These are phyloP conservation scores for Otocyon megalotis DNA, from an alignment of 2,113 vertebrate species.

Conservation along the genomic window DNA sequence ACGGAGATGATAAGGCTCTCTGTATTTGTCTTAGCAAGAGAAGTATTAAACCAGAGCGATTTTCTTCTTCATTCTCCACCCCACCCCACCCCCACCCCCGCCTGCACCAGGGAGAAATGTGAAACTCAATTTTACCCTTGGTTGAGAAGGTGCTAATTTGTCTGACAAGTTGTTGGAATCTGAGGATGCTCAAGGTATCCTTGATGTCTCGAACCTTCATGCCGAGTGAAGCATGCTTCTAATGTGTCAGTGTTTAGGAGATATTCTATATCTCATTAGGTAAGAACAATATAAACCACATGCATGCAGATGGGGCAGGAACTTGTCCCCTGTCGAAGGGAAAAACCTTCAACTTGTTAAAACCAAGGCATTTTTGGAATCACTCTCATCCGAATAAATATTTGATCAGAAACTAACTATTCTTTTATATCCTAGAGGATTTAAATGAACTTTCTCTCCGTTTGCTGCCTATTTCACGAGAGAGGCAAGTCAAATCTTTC, in stretches of 20 bases:
- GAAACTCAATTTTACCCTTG: constrained; percentile 91
- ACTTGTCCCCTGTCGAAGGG: constrained; percentile 75
- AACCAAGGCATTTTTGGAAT: constrained; percentile 75
- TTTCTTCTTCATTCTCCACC: constrained; percentile 76
- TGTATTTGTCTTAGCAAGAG: constrained; percentile 79
- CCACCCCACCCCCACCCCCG: not conserved
- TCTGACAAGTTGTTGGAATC: constrained; percentile 93
- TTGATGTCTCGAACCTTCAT: constrained; percentile 95
- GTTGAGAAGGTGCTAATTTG: constrained; percentile 94
- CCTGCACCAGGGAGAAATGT: constrained; percentile 88
- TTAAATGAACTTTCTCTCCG: not conserved
- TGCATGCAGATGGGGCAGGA: constrained; percentile 73
- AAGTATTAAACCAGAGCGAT: constrained; percentile 82
- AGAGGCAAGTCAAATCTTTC: constrained; percentile 28
- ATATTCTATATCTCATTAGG: constrained; percentile 93
- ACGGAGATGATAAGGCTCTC: constrained; percentile 78
- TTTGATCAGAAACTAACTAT: constrained; percentile 63
- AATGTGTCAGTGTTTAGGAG: constrained; percentile 90
- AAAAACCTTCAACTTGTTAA: constrained; percentile 84
- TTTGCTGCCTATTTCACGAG: not conserved
- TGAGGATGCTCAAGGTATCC: constrained; percentile 94
- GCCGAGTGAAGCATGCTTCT: constrained; percentile 92
- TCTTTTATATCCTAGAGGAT: constrained; percentile 29
- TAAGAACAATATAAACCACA: constrained; percentile 84
- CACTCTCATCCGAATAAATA: constrained; percentile 58